These are phyloP conservation scores for Virgularia gustaviana DNA, from an alignment of 92 coral and sea anemone genomes.

Conservation along the genomic window DNA sequence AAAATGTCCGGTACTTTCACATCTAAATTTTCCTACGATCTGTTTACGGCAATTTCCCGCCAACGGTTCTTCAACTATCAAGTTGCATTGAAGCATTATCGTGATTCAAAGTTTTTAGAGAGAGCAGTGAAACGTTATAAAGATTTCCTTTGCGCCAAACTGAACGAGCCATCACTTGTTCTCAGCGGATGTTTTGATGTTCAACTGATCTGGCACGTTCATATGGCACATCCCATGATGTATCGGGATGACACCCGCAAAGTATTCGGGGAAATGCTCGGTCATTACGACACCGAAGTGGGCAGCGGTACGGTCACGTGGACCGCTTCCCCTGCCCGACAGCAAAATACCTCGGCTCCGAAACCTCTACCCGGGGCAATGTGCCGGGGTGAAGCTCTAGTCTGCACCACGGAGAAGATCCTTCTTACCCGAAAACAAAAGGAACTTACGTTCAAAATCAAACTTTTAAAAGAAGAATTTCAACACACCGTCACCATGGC, in stretches of 20 bases:
- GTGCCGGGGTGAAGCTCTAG: constrained; percentile 51
- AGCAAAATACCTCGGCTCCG: constrained; percentile 23
- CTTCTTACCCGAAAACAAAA: constrained; percentile 7
- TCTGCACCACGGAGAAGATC: constrained; percentile 19
- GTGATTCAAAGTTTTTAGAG: constrained; percentile 45
- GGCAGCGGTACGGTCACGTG: constrained; percentile 30
- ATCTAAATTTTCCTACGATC: constrained; percentile 53
- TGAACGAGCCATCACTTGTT: constrained; percentile 30
- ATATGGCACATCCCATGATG: constrained; percentile 49
- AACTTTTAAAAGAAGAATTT: constrained; percentile 27
- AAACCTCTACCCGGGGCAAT: constrained; percentile 45
- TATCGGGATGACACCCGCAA: constrained; percentile 46
- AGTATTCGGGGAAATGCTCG: constrained; percentile 46
- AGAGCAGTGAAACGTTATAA: constrained; percentile 51
- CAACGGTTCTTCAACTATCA: constrained; percentile 52
- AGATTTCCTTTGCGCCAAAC: constrained; percentile 37
- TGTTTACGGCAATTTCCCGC: constrained; percentile 35
- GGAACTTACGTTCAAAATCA: constrained; percentile 3
- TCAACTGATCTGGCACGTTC: constrained; percentile 56
- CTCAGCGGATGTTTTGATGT: constrained; percentile 50
- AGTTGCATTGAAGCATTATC: constrained; percentile 51
- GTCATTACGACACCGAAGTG: constrained; percentile 43
- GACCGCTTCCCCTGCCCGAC: constrained; percentile 39
- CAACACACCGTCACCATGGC: constrained; percentile 11
- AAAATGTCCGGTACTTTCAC: constrained; percentile 7